Evolutionary conservation across 2,797 vertebrate species (phyloP).

Genomic region (Trachops cirrhosus): DNA sequence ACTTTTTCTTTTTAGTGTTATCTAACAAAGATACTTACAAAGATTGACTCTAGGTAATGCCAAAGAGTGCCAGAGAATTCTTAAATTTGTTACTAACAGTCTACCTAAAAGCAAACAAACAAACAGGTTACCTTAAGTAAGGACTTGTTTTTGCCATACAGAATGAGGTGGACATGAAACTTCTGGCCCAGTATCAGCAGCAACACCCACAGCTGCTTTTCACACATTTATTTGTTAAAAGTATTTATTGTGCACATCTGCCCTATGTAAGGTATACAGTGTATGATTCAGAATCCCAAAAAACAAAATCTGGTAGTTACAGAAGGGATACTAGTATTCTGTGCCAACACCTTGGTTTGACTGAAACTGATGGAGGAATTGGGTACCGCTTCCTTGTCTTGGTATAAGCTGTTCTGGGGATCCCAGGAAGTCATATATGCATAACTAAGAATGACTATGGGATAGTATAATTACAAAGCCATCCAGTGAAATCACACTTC

Average conservation of each 20-base stretch:
- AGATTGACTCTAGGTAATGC: slow-evolving; percentile 97
- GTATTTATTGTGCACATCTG: neutral
- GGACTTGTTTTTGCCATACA: neutral
- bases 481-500: neutral
- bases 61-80: slow-evolving; percentile 97
- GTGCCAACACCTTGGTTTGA: neutral
- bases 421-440: neutral
- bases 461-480: neutral
- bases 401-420: neutral
- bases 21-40: slow-evolving; percentile 88
- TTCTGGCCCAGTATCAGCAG: neutral
- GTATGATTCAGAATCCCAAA: slow-evolving; percentile 11
- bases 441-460: neutral
- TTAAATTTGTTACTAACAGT: slow-evolving; percentile 95
- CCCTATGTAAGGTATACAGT: neutral
- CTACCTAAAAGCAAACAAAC: slow-evolving; percentile 85
- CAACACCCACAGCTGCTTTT: neutral
- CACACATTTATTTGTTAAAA: neutral
- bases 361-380: neutral
- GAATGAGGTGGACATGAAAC: neutral
- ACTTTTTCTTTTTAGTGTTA: neutral
- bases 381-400: neutral
- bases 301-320: slow-evolving; percentile 22
- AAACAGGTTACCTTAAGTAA: slow-evolving; percentile 45
- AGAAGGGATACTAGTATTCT: neutral